Base-by-base conservation (phyloP, 2,113 vertebrate species). In the Corydoras sp. region DNA sequence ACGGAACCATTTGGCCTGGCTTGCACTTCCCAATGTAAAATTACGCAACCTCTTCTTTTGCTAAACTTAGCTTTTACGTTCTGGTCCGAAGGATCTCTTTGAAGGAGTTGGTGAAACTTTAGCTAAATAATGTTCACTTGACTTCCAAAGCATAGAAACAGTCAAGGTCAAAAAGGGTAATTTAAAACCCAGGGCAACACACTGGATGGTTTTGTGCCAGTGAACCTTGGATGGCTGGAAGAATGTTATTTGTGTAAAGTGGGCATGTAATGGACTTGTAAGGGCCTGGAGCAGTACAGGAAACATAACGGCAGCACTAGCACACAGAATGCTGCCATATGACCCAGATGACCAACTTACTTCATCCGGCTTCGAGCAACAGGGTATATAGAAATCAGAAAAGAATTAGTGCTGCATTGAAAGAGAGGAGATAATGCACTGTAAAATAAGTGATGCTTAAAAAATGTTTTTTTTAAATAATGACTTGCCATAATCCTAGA, bases 181-280 rank as follows among this genome's bases (percentile, higher is more conserved):
- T 66, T 72, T 75, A 76, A 60, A 70, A 77, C 84, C 73, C 9
- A 4, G 76, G 83, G 80, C 77, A 54, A 68, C 68, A 50, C 80
- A 69, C 14, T 13, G 30, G 53, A 58, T 63, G 35, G 84, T 86
- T 85, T 81, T 81, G 74, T 80, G 67, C 79, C 79, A 81, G 65
- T 83, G 83, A 85, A 77, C 79, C 75, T 68, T 65, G 78, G 77
- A 83, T 79, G 81, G 83, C 74, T 86, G 80, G 62, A 85, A 82
- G 81, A 78, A 77, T 80, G 82, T 84, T 79, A 86, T 86, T 86
- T 84, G 86, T 78, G 77, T 78, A 80, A 87, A 88, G 80, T 82
- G 83, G 85, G 84, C 86, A 77, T 89, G 87, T 88, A 89, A 90
- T 87, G 75, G 82, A 77, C 75, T 79, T 84, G 84, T 87, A 81